phyloP scores from a whole-genome alignment of 2,888 invertebrate species.

The Sarcophaga rosellei region DNA sequence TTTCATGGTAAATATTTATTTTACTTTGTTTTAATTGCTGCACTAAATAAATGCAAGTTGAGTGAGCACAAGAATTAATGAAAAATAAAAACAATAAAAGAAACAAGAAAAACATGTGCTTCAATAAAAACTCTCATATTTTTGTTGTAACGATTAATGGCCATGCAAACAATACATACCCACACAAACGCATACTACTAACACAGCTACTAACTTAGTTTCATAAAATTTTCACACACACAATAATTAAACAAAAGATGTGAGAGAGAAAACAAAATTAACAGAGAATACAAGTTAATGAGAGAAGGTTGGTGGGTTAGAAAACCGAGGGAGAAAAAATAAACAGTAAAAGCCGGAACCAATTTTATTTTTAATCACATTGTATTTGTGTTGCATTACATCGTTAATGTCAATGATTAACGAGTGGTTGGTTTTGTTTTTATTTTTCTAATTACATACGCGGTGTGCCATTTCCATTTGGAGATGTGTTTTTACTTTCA shows the following conservation, averaged over 20 bases:
- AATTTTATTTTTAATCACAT: not conserved
- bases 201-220: not conserved
- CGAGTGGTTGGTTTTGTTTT: not conserved
- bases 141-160: not conserved
- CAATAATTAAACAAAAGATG: no score
- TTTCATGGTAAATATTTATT: not conserved
- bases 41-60: not conserved
- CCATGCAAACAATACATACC: not conserved
- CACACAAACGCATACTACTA: no score
- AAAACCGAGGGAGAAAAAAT: no score
- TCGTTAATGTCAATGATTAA: not conserved
- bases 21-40: not conserved
- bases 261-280: no score
- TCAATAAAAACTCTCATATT: slow-evolving; percentile 32
- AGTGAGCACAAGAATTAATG: slow-evolving; percentile 1
- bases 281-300: no score
- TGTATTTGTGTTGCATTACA: not conserved
- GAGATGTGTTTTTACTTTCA: not conserved
- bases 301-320: no score
- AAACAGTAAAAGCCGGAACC: not conserved
- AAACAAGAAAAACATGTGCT: slow-evolving; percentile 65
- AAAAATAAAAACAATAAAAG: slow-evolving; percentile 26
- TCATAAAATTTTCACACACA: not conserved
- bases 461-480: not conserved
- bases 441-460: not conserved